Percentiles rank a stretch among this genome's conserved stretches.
Evolutionary conservation across 2,113 vertebrate species (phyloP).

Genomic region (Coptodon rendalli): DNA sequence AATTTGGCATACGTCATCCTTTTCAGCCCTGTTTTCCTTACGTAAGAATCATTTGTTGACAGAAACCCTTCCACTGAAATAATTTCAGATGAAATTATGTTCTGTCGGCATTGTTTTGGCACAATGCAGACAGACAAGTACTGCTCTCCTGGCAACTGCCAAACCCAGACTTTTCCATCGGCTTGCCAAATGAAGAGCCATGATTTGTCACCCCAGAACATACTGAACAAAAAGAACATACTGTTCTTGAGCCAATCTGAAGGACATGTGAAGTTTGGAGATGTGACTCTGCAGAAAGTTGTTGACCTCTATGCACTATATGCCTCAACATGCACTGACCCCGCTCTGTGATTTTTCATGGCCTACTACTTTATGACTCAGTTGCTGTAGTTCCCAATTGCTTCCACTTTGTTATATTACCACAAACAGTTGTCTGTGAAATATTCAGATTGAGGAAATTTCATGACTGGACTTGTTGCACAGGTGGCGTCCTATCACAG

Average conservation of each 20-base stretch:
- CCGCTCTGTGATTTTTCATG: background rate
- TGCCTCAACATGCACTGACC: background rate
- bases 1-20: background rate
- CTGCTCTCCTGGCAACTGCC: background rate
- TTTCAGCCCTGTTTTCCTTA: background rate
- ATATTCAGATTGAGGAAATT: background rate
- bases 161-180: background rate
- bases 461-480: background rate
- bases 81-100: background rate
- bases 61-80: background rate
- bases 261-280: background rate
- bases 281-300: background rate
- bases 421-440: background rate
- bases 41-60: background rate
- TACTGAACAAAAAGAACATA: background rate
- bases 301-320: background rate
- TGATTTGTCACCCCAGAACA: background rate
- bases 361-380: background rate
- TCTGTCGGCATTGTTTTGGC: background rate
- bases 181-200: background rate
- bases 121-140: background rate
- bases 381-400: background rate
- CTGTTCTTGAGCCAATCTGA: background rate
- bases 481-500: background rate
- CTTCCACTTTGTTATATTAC: background rate